Conservation (phyloP, 2,797 vertebrate species). For the Lepus oiostolus region DNA sequence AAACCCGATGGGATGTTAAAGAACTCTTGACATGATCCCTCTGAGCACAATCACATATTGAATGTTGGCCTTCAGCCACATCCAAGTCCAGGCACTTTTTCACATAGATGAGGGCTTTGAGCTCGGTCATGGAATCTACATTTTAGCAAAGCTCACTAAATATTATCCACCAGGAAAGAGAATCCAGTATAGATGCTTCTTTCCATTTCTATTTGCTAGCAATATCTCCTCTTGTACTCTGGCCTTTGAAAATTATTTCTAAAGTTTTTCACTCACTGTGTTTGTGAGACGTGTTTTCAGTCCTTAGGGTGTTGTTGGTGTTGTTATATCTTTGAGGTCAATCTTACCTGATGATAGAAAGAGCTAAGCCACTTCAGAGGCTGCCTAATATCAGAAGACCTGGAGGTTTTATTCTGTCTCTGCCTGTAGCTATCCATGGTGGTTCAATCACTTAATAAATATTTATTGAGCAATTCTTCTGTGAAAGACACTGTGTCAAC, state of each 20-base stretch:
- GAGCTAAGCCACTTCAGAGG: neutral
- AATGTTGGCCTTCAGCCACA: neutral
- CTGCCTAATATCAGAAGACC: neutral
- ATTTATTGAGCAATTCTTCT: slow-evolving; percentile 16
- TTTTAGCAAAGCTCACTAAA: neutral
- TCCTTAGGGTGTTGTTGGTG: neutral
- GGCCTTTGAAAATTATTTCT: neutral
- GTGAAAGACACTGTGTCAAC: neutral
- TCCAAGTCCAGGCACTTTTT: neutral
- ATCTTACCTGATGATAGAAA: neutral
- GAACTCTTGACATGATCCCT: neutral
- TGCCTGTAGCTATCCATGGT: neutral
- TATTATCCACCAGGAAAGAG: neutral
- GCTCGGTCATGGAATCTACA: neutral
- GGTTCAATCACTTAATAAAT: neutral
- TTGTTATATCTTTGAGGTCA: neutral
- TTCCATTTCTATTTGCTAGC: neutral
- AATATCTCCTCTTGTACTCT: neutral
- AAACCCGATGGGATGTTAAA: neutral
- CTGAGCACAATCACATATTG: neutral
- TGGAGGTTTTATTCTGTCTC: neutral
- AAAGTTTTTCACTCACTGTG: neutral
- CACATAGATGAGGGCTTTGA: neutral
- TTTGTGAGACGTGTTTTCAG: neutral
- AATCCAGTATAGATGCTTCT: neutral